phyloP scores from a whole-genome alignment of 2,888 invertebrate species.

The Galeopsomyia nigrocyanea region DNA sequence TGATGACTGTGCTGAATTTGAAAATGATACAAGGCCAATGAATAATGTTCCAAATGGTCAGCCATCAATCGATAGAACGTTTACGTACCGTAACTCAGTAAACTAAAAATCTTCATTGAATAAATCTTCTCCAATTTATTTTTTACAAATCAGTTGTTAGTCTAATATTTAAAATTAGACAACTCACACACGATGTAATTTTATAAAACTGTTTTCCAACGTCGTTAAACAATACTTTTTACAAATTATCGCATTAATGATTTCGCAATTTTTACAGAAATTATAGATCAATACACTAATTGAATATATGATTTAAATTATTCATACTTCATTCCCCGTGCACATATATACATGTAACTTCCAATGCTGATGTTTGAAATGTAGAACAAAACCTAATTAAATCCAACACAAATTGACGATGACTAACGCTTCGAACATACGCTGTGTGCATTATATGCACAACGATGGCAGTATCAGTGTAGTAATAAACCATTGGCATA shows the following conservation, averaged over 20 bases:
- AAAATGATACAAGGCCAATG: too few relatives aligned
- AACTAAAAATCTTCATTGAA: not conserved
- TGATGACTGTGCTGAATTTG: too few relatives aligned
- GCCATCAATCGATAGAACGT: too few relatives aligned
- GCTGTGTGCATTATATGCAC: conserved; percentile 48
- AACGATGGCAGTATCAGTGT: conserved; percentile 56
- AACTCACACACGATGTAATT: conserved; percentile 8
- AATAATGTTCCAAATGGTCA: too few relatives aligned
- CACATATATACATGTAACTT: conserved; percentile 48
- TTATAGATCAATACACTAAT: conserved; percentile 29
- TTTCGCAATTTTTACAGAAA: conserved; percentile 23
- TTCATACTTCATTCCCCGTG: conserved; percentile 38
- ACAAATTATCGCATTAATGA: conserved; percentile 28
- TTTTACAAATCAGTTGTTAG: conserved; percentile 18
- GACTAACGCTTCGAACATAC: conserved; percentile 51
- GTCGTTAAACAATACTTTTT: conserved; percentile 1
- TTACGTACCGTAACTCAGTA: not conserved
- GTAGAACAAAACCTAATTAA: conserved; percentile 29
- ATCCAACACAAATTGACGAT: conserved; percentile 30
- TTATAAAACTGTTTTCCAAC: conserved; percentile 10
- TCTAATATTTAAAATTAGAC: conserved; percentile 30
- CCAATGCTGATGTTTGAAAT: conserved; percentile 48
- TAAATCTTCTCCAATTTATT: conserved; percentile 28
- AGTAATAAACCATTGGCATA: conserved; percentile 38
- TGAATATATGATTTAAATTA: conserved; percentile 20